Evolutionary conservation across 2,797 vertebrate species (phyloP).

Genomic region (Adelosebastes latens): DNA sequence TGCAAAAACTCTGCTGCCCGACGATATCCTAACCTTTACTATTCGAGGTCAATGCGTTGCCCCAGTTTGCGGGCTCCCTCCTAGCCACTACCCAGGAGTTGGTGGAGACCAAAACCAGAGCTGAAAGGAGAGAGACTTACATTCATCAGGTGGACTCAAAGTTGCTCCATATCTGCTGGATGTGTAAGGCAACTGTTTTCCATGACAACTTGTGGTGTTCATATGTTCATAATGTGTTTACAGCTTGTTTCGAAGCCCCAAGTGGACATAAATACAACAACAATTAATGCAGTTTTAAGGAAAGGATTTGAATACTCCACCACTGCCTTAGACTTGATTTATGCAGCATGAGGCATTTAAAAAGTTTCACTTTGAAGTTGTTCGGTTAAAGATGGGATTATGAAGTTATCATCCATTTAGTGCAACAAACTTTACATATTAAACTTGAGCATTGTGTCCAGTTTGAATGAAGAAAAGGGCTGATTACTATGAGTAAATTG

Average conservation of each 20-base stretch:
- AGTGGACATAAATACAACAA: too few relatives aligned
- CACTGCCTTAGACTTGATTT: fast-evolving
- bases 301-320: too few relatives aligned
- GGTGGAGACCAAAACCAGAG: too few relatives aligned
- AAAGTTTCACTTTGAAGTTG: too few relatives aligned
- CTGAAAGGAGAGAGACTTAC: too few relatives aligned
- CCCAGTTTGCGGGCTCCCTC: too few relatives aligned
- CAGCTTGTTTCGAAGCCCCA: fast-evolving
- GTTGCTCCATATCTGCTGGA: background rate
- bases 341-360: too few relatives aligned
- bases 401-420: too few relatives aligned
- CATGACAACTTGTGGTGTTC: background rate
- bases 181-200: background rate
- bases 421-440: background rate
- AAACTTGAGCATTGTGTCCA: background rate
- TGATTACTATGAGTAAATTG: background rate
- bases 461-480: background rate
- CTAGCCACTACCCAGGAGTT: fast-evolving
- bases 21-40: too few relatives aligned
- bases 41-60: fast-evolving
- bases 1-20: too few relatives aligned
- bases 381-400: too few relatives aligned
- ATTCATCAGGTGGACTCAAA: background rate
- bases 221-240: background rate
- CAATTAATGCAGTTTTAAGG: too few relatives aligned